Base-by-base conservation (phyloP, 2,888 invertebrate genomes). In the Sesamia inferens region DNA sequence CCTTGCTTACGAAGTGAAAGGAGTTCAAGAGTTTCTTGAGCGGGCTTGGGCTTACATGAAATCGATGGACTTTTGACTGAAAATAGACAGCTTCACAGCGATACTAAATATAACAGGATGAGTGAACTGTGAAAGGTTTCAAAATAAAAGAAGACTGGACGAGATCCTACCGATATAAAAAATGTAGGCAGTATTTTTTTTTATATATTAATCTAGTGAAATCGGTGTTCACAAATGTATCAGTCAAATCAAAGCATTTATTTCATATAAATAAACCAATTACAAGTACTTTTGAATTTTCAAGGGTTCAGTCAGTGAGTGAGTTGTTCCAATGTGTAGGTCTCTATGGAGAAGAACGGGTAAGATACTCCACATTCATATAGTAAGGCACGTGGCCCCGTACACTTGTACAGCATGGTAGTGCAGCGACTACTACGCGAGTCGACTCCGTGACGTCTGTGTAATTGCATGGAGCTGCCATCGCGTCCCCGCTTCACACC, bases 391-490 rank as follows among this genome's bases (percentile, higher is more conserved):
- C 55, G 55, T 55, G 44, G 22, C 19, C 22, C 5, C 51, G 66
- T 58, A 58, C 19, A 11, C 31, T 58, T 19, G 58, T 58, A 22
- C 54, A 19, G 24, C 76, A 74, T n/a, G 47, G 71, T 16, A 13
- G 55, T 51, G 66, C 71, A 14, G 78, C 64, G 78, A 77, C 78
- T 87, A 83, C 89, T 81, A 82, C 85, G 87, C 83, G 81, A 83
- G 86, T 83, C 87, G 86, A 84, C 87, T 88, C 86, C 86, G 87
- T 91, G 92, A 92, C 94, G 93, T 93, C 93, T 94, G 93, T 92
- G 93, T 94, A 93, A 94, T 94, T 94, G 92, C 92, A 89, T 85
- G 87, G 89, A 89, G 91, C 91, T 91, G 91, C 91, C 91, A 88
- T 88, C 91, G 90, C 89, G 89, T 90, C 88, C 88, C 69, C 92